Percentiles rank a stretch among this genome's conserved stretches.
These are phyloP conservation scores for Drosophila seguyi DNA, from an alignment of 1,140 invertebrate species.

Conservation along the genomic window DNA sequence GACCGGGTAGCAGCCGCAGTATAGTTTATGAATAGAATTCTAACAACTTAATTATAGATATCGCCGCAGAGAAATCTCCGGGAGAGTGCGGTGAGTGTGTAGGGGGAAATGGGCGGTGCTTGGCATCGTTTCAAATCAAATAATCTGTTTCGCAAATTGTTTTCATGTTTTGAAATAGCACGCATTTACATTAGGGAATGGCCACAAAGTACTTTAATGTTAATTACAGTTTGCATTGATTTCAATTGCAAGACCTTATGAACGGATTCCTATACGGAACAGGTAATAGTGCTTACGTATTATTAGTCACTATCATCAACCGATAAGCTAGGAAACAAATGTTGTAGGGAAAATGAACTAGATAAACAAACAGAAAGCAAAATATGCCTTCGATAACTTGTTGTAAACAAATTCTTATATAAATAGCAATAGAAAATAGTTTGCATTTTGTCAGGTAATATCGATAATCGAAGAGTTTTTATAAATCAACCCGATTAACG, in stretches of 20 bases:
- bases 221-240: not conserved
- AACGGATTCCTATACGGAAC: not conserved
- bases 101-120: not conserved
- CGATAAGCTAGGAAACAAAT: not conserved
- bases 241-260: not conserved
- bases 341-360: not conserved
- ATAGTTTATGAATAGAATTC: slow-evolving; percentile 58
- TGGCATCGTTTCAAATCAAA: not conserved
- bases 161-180: not conserved
- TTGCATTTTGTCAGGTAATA: not conserved
- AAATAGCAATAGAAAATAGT: not conserved
- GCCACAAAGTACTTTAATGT: not conserved
- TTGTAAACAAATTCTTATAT: not conserved
- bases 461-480: not conserved
- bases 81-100: not conserved
- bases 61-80: slow-evolving; percentile 18
- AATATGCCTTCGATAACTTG: not conserved
- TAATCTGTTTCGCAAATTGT: slow-evolving; percentile 2
- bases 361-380: not conserved
- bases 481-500: too few relatives aligned
- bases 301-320: too few relatives aligned
- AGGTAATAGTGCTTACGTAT: not conserved
- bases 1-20: slow-evolving; percentile 7
- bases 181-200: not conserved
- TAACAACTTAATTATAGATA: slow-evolving; percentile 62